These are phyloP conservation scores for Microctonus brassicae DNA, from an alignment of 2,888 invertebrate species.

Conservation along the genomic window DNA sequence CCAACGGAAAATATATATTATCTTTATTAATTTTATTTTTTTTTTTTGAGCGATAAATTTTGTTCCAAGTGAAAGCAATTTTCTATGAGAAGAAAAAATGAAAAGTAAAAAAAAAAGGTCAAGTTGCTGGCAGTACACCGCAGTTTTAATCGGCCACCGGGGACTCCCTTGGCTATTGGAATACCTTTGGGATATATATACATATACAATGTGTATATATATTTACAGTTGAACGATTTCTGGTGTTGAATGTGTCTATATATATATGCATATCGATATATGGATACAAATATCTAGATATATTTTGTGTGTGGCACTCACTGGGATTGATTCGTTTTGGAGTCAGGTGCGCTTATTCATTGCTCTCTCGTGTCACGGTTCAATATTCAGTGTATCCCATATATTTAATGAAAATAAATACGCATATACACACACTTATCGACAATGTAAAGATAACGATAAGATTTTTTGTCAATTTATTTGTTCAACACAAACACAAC, in stretches of 20 bases:
- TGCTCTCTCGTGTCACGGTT: constrained; percentile 21
- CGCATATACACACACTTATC: neutral
- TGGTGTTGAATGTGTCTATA: neutral
- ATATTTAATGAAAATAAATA: constrained; percentile 10
- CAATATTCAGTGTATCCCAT: constrained; percentile 14
- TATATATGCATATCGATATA: constrained; percentile 19
- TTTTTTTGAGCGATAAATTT: neutral
- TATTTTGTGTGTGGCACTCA: neutral
- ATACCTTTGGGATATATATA: constrained; percentile 41
- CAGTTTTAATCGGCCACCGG: constrained; percentile 31
- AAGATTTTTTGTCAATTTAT: neutral
- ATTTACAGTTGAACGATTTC: neutral
- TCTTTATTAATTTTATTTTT: neutral
- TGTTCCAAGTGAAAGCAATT: constrained; percentile 4
- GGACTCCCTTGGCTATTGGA: constrained; percentile 31
- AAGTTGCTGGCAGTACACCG: constrained; percentile 23
- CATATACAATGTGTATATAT: constrained; percentile 13
- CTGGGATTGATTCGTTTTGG: constrained; percentile 26
- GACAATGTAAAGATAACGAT: constrained; percentile 7
- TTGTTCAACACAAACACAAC: neutral
- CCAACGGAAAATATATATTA: neutral
- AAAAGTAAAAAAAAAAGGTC: neutral
- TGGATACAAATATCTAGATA: neutral
- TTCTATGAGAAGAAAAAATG: neutral
- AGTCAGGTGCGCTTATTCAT: constrained; percentile 32